phyloP scores from a whole-genome alignment of 53 echinoderm and acorn worm genomes.

The Mesocentrotus franciscanus region DNA sequence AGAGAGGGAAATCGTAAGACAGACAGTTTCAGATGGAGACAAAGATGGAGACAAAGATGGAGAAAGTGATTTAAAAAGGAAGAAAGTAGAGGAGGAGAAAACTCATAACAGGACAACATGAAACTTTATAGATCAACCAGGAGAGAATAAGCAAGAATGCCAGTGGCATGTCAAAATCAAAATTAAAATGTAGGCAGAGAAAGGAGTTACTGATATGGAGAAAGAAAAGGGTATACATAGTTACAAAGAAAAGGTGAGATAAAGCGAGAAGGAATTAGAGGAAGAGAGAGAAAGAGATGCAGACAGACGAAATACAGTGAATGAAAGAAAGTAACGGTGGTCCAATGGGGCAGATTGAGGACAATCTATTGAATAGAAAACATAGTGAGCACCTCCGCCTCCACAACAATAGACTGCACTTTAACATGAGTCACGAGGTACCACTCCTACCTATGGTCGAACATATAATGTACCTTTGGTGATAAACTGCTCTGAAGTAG shows the following conservation, averaged over 20 bases:
- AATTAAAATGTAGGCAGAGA: not conserved
- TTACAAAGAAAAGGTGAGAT: not conserved
- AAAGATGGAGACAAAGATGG: too few relatives aligned
- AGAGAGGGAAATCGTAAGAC: too few relatives aligned
- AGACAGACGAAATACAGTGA: not conserved
- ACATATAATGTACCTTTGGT: not conserved
- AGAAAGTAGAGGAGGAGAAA: too few relatives aligned
- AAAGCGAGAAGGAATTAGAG: not conserved
- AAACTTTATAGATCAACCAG: too few relatives aligned
- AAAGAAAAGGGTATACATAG: not conserved
- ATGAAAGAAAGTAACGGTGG: not conserved
- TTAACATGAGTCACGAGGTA: not conserved
- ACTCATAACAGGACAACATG: too few relatives aligned
- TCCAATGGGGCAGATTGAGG: not conserved
- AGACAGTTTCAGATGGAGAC: too few relatives aligned
- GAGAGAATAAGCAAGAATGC: too few relatives aligned
- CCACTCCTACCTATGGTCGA: not conserved
- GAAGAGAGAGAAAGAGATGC: not conserved
- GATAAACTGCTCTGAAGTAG: not conserved
- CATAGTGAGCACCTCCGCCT: not conserved
- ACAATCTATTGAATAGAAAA: not conserved
- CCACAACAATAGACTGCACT: slow-evolving; percentile 10
- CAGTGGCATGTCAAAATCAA: too few relatives aligned
- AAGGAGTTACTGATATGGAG: not conserved
- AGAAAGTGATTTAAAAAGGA: too few relatives aligned